Base-by-base conservation (phyloP, 2,888 invertebrate species). In the Arge pagana region DNA sequence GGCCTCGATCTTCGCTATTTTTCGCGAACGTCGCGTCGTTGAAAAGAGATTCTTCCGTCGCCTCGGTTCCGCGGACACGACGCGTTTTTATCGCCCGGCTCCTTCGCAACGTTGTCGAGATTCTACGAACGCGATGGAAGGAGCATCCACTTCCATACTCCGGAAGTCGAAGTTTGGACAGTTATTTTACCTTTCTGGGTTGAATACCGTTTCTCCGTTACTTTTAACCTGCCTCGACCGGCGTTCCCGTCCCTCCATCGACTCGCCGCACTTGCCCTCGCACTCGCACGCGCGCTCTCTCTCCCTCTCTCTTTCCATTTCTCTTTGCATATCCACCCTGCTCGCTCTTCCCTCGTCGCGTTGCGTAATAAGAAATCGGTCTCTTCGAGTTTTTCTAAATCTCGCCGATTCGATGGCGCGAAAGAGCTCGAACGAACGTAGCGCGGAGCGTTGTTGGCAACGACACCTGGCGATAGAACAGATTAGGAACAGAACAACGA, bases 171-270 rank as follows among this genome's bases (percentile, higher is more conserved):
- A 71, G 67, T 71, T 71, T 65, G 59, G 61, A 56, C 71, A 72
- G 70, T 72, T 72, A 72, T 72, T 72, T 70, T 65, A 69, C 69
- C 68, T 72, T 68, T 68, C 58, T 57, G 52, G 50, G 54, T 48
- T 42, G 48, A 53, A 43, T 45, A 35, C 45, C 45, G 45, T n/a
- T 13, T 13, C 13, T 13, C 33, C 11, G n/a, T n/a, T n/a, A n/a
- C n/a, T n/a, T n/a, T n/a, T n/a, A n/a, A n/a, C n/a, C n/a, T n/a
- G n/a, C n/a, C n/a, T n/a, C n/a, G n/a, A n/a, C n/a, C 33, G 7
- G 13, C 33, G 13, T 8, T 33, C 11, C 33, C 33, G 3, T 11
- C 33, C 33, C 33, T 33, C 13, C 11, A 16, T n/a, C 28, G 30
- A 41, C 16, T 31, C 13, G n/a, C 21, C 21, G 37, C 18, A 30